Base-by-base conservation (phyloP, 2,888 invertebrate species). In the Acrocyrtus sp. region DNA sequence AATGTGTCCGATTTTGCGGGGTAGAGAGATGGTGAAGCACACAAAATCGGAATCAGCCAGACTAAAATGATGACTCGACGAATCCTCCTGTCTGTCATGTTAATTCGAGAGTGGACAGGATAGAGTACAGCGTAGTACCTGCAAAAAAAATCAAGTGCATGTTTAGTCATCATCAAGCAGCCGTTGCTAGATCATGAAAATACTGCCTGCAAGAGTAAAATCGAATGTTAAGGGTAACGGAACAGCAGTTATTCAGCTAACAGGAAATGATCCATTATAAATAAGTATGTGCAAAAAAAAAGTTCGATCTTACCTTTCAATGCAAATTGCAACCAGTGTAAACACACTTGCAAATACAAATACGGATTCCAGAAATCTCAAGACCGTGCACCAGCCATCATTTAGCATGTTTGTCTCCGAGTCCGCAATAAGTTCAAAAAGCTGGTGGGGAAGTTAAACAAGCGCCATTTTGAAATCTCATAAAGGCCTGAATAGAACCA, bases 81-180 rank as follows among this genome's bases (percentile, higher is more conserved):
- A 17, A 85, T 84, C 21, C 86, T 78, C 0, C 83, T 81, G 75
- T 82, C 82, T 17, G 82, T 82, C 78, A 83, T 81, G 29, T 82
- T 80, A 67, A 82, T 83, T 80, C 85, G 83, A 21, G 84, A 84
- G 24, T 84, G 83, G 47, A 86, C 81, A 0, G 86, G 86, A 70
- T 86, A 84, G 1, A 86, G 84, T 12, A 86, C 84, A 22, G 85
- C 86, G 75, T 85, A 84, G 72, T 85, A 86, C 69, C 86, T 86
- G 81, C 10, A 63, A 47, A 24, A 34, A 53, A 41, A n/a, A 66
- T n/a, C 17, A n/a, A n/a, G n/a, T n/a, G n/a, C n/a, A n/a, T n/a
- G n/a, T n/a, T n/a, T n/a, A n/a, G n/a, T n/a, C n/a, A n/a, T n/a
- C n/a, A n/a, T n/a, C n/a, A n/a, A n/a, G n/a, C n/a, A n/a, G n/a